These are phyloP conservation scores for Oscheius sp. DNA, from an alignment of 2,888 invertebrate genomes.

Conservation along the genomic window DNA sequence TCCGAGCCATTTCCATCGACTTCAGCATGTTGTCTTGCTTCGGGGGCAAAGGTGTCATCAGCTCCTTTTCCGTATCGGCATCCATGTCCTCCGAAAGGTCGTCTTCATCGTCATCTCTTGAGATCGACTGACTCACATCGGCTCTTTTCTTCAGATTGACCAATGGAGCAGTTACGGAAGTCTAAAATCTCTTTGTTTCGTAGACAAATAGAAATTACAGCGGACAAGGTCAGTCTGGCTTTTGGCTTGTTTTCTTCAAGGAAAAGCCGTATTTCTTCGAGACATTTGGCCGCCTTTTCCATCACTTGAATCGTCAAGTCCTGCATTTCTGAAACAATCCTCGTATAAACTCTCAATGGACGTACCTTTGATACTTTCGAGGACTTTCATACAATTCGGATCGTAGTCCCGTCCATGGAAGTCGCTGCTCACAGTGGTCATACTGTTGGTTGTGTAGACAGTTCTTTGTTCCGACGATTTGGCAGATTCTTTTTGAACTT, in stretches of 20 bases:
- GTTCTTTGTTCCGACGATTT: neutral
- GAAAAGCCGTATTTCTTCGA: neutral
- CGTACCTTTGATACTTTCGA: neutral
- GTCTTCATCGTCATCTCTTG: neutral
- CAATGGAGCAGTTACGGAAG: too few species aligned
- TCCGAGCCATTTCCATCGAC: conserved; percentile 7
- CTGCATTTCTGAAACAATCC: conserved; percentile 13
- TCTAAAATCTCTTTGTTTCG: too few species aligned
- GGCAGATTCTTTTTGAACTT: neutral
- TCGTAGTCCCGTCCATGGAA: neutral
- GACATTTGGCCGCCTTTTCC: conserved; percentile 2
- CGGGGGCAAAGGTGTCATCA: neutral
- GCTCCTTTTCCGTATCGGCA: neutral
- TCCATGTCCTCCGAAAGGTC: neutral
- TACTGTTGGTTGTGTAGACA: neutral
- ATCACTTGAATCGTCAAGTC: conserved; percentile 2
- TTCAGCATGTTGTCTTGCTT: neutral
- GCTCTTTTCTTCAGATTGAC: too few species aligned
- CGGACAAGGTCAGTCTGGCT: neutral
- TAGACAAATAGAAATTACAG: too few species aligned
- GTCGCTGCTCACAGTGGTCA: neutral
- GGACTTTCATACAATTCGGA: neutral
- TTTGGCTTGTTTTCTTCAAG: neutral
- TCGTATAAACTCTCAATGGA: neutral
- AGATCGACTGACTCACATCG: neutral